phyloP scores from a whole-genome alignment of 2,797 vertebrate genomes.

The Okamejei kenojei region DNA sequence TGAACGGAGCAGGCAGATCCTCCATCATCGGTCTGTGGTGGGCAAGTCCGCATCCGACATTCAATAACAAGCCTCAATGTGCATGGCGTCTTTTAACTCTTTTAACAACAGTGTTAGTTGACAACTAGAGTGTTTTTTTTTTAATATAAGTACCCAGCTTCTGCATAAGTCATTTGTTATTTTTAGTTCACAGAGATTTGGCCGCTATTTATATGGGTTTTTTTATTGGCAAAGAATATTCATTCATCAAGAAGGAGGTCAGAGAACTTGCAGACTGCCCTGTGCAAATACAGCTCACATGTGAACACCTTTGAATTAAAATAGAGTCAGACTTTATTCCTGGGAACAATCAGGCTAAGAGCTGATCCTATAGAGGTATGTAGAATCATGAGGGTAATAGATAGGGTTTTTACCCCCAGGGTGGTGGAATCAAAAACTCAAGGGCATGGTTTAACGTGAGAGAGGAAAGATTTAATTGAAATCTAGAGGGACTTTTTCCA shows the following conservation, averaged over 20 bases:
- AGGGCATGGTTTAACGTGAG: too few relatives aligned
- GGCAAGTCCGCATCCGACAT: too few relatives aligned
- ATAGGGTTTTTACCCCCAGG: too few relatives aligned
- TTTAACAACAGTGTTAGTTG: not conserved
- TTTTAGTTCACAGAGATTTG: not conserved
- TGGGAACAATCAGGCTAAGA: too few relatives aligned
- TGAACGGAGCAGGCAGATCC: too few relatives aligned
- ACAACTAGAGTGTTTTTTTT: not conserved
- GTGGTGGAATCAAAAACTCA: too few relatives aligned
- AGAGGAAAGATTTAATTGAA: too few relatives aligned
- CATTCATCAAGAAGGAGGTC: not conserved
- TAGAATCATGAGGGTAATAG: too few relatives aligned
- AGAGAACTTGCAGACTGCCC: not conserved
- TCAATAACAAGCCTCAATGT: not conserved
- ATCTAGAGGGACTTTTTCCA: too few relatives aligned
- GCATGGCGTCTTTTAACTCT: not conserved
- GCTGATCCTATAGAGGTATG: too few relatives aligned
- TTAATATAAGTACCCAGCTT: not conserved
- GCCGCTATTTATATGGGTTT: not conserved
- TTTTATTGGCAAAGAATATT: not conserved
- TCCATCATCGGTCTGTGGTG: too few relatives aligned
- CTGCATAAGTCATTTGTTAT: not conserved
- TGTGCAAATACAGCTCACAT: not conserved
- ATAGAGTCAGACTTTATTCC: too few relatives aligned
- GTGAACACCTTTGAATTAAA: not conserved